Percentiles rank a stretch among this genome's conserved stretches.
These are phyloP conservation scores for Emydura subglobosa DNA, from an alignment of 2,113 vertebrate genomes.

Conservation along the genomic window DNA sequence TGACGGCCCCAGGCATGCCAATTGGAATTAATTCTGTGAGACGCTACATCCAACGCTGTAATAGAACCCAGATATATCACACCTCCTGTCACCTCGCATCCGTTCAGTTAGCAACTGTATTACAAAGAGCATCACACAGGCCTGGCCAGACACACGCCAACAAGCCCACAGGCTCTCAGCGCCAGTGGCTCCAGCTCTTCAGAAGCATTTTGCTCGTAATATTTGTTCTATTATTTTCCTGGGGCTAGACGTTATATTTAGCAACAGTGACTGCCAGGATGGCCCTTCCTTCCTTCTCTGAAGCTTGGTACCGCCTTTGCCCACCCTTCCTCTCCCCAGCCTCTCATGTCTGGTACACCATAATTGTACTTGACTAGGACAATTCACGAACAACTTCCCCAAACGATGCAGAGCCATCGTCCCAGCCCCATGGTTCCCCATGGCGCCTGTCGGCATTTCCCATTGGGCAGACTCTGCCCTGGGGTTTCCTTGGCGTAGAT, in stretches of 20 bases:
- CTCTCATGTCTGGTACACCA: conserved; percentile 21
- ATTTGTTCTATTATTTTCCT: conserved; percentile 64
- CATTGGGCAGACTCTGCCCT: too few species aligned
- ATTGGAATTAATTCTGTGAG: conserved; percentile 13
- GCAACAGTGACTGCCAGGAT: conserved; percentile 60
- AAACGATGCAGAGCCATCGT: conserved; percentile 18
- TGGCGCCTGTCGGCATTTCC: not conserved
- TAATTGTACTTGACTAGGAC: conserved; percentile 52
- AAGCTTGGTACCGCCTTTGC: conserved; percentile 34
- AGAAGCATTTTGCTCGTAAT: conserved; percentile 60
- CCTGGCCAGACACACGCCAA: conserved; percentile 62
- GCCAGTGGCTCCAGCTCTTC: conserved; percentile 43
- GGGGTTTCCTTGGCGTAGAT: too few species aligned
- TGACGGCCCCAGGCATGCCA: not conserved
- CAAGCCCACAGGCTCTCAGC: conserved; percentile 25
- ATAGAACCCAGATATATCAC: conserved; percentile 62
- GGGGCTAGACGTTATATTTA: conserved; percentile 48
- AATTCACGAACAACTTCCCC: conserved; percentile 55
- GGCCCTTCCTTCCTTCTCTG: conserved; percentile 8
- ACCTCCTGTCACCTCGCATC: conserved; percentile 52
- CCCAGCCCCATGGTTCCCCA: conserved; percentile 6
- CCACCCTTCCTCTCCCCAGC: not conserved
- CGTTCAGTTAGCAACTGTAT: conserved; percentile 64
- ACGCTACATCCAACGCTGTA: conserved; percentile 54
- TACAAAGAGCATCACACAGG: conserved; percentile 28